These are phyloP conservation scores for Microctenopoma lineatum DNA, from an alignment of 2,797 vertebrate genomes.

Conservation along the genomic window DNA sequence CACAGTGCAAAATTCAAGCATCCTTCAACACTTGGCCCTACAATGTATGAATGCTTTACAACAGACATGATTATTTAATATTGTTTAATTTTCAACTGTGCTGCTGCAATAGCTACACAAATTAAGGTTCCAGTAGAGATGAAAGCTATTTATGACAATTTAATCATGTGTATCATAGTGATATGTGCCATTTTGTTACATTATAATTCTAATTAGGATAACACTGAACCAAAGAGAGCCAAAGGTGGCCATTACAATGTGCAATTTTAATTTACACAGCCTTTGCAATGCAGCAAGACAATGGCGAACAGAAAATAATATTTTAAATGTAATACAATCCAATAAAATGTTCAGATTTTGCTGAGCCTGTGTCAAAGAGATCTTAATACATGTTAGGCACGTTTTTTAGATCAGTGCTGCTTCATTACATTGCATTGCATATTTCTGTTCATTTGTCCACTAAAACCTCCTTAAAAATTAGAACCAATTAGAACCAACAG, in stretches of 20 bases:
- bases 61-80: not conserved
- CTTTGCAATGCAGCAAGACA: too few relatives aligned
- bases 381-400: not conserved
- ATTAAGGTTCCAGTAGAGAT: constrained; percentile 8
- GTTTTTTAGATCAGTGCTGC: not conserved
- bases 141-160: constrained; percentile 14
- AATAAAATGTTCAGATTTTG: not conserved
- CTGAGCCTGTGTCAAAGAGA: not conserved
- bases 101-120: not conserved
- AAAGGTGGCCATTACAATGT: not conserved
- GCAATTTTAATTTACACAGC: too few relatives aligned
- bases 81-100: not conserved
- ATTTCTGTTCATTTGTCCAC: not conserved
- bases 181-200: constrained; percentile 8
- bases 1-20: not conserved
- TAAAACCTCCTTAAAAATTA: not conserved
- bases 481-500: not conserved
- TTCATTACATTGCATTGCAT: not conserved
- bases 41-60: not conserved
- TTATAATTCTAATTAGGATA: constrained; percentile 9
- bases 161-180: constrained; percentile 17
- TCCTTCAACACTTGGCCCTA: not conserved
- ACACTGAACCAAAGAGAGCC: not conserved
- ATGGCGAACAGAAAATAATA: not conserved
- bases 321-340: not conserved